Base-by-base conservation (phyloP, 2,797 vertebrate species). In the Enteromius argenteus region DNA sequence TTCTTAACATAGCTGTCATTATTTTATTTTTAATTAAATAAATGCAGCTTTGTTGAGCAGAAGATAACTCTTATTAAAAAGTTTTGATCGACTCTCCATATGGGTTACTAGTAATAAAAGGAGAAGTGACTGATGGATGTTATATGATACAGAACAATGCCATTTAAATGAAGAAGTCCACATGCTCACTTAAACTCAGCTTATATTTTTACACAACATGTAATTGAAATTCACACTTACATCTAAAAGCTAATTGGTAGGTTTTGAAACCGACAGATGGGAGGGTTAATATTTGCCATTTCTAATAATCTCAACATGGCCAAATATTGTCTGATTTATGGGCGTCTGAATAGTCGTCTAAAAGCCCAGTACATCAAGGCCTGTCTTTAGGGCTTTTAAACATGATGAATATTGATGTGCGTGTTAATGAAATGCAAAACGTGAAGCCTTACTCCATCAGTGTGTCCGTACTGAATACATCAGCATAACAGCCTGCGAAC, bases 401-500 rank as follows among this genome's bases (percentile, higher is more conserved):
- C 85, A 42, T 44, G 83, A 90, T 91, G 79, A 83, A 89, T 86
- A 85, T 80, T 79, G 79, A 79, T 83, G 87, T 85, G 83, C 42
- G 62, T 88, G 80, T 84, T 51, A 84, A 75, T 77, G 84, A 86
- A 90, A 91, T 90, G 87, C 90, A 86, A 83, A 82, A 53, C 49
- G 7, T 71, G 44, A 23, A 44, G 51, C 78, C 82, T 84, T 77
- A 84, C 82, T 84, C 74, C 82, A 84, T 84, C 64, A 84, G 64
- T 5, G 74, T 21, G 64, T 78, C 74, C 2, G 39, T 71, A 15
- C 82, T 71, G 74, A 78, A 84, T 71, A 78, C 74, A 78, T 84
- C 81, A 84, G 64, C 73, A 67, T 75, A 67, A 67, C 71, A 60
- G 62, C 73, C 23, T 0, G 46, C 6, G 11, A 53, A 75, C 62